phyloP scores from a whole-genome alignment of 2,113 vertebrate genomes.

The Chloropsis hardwickii region DNA sequence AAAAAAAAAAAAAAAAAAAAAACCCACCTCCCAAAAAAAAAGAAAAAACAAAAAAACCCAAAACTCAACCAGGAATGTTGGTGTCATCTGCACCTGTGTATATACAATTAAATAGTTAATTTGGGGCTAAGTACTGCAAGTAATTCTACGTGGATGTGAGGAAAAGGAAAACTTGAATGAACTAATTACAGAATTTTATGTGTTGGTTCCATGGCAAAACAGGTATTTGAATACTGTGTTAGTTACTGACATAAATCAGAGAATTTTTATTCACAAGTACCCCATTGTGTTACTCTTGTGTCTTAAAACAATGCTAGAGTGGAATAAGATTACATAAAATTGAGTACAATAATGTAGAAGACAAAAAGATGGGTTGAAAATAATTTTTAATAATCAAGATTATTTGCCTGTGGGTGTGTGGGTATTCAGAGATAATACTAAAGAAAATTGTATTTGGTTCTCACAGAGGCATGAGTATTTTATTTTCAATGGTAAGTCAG shows the following conservation, averaged over 20 bases:
- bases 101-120: background rate
- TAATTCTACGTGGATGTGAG: background rate
- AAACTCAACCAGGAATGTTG: background rate
- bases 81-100: background rate
- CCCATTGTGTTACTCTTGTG: background rate
- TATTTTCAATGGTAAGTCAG: background rate
- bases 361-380: background rate
- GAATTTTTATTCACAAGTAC: background rate
- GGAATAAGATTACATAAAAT: background rate
- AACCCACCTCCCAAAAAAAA: too few relatives aligned
- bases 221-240: background rate
- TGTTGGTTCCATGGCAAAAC: background rate
- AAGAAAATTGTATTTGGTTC: background rate
- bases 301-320: background rate
- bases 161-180: background rate
- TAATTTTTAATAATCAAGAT: background rate
- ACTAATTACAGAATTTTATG: background rate
- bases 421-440: background rate
- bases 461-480: background rate
- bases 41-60: too few relatives aligned
- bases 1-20: background rate
- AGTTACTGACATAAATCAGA: background rate
- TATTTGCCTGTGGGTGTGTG: background rate
- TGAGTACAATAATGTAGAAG: background rate
- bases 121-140: background rate